phyloP scores from a whole-genome alignment of 2,888 invertebrate species.

The Diaperis boleti region DNA sequence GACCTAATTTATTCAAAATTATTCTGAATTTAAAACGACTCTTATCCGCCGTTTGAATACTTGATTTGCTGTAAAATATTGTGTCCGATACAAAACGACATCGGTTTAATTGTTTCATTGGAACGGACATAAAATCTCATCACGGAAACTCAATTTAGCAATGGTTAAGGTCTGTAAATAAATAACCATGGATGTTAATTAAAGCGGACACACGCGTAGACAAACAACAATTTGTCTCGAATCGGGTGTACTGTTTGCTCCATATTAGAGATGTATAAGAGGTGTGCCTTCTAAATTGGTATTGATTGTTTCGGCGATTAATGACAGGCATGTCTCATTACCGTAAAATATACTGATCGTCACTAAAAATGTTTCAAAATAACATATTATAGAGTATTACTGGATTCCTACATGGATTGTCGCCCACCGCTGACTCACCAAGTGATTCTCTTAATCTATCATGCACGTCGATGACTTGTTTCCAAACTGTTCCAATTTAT shows the following conservation, averaged over 20 bases:
- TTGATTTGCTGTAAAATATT: constrained; percentile 39
- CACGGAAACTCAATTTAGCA: constrained; percentile 20
- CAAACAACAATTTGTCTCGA: constrained; percentile 29
- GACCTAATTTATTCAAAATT: constrained; percentile 43
- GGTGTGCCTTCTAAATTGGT: no score
- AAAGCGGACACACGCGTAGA: constrained; percentile 21
- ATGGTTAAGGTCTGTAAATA: constrained; percentile 24
- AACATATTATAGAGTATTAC: no score
- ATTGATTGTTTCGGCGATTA: not conserved
- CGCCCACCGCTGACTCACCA: no score
- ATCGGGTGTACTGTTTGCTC: constrained; percentile 16
- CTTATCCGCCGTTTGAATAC: constrained; percentile 43
- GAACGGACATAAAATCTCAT: constrained; percentile 27
- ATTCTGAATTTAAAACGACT: constrained; percentile 36
- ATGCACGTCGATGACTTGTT: no score
- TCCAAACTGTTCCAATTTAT: no score
- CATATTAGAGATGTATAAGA: not conserved
- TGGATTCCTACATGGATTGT: no score
- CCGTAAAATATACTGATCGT: no score
- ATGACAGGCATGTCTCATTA: no score
- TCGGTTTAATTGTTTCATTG: constrained; percentile 30
- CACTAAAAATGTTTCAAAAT: no score
- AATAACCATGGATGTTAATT: constrained; percentile 24
- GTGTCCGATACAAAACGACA: constrained; percentile 28
- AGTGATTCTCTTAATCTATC: no score